These are phyloP conservation scores for Callosobruchus maculatus DNA, from an alignment of 2,888 invertebrate genomes.

Conservation along the genomic window DNA sequence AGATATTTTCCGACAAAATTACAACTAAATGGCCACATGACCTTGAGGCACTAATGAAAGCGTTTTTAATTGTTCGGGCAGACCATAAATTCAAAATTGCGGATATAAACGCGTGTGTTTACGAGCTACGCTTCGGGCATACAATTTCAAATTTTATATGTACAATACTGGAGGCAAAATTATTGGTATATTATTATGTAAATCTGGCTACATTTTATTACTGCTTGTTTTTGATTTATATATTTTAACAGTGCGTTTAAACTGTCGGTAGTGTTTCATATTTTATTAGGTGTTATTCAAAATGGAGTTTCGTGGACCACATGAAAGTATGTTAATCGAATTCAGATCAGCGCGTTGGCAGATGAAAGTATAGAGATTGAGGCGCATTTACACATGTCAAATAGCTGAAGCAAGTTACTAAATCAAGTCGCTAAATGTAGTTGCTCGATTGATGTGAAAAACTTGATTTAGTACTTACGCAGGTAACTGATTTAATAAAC, in stretches of 20 bases:
- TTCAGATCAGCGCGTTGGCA: background rate
- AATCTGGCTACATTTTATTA: background rate
- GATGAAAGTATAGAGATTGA: too few species aligned
- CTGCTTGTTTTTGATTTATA: background rate
- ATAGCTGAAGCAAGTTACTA: too few species aligned
- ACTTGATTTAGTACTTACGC: too few species aligned
- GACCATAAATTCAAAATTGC: background rate
- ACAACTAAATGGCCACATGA: too few species aligned
- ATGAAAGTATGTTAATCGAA: background rate
- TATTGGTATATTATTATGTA: background rate
- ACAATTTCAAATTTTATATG: background rate
- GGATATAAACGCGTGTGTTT: background rate
- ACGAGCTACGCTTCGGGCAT: background rate
- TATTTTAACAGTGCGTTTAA: background rate
- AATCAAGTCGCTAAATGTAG: too few species aligned
- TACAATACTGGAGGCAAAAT: background rate
- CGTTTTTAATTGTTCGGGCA: background rate
- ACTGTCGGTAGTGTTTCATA: background rate
- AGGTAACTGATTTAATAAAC: too few species aligned
- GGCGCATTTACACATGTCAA: too few species aligned
- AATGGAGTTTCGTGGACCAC: background rate
- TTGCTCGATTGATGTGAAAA: too few species aligned
- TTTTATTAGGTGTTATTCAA: background rate
- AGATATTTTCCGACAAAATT: too few species aligned
- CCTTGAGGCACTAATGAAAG: background rate